Evolutionary conservation across 2,888 invertebrate species (phyloP), one percentile per base, ranked within the genome.

Genomic region (Netelia melanura): DNA sequence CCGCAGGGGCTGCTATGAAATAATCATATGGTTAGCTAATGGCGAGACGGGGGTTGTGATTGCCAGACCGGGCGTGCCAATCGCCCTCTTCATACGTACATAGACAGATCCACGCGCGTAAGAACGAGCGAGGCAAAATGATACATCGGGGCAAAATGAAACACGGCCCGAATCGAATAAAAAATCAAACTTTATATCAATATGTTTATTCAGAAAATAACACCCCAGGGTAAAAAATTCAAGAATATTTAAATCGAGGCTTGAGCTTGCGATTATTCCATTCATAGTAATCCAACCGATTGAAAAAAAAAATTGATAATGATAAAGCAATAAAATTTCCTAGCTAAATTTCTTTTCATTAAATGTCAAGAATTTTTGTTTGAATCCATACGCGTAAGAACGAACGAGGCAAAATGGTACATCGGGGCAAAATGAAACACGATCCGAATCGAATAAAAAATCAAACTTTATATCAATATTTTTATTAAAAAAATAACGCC

Each of bases 11-110:
- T 86, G 89, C 93, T 92, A 93, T 93, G 92, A 93, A 93, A 93
- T 93, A 93, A 93, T 93, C 93, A 93, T 93, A 93, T 93, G 93
- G 93, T 93, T 93, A 93, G 93, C 93, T 93, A 93, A 93, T 93
- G 93, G 93, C 89, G 88, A 86, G 85, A 87, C 87, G 89, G 89
- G 90, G 91, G 91, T 90, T 89, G 91, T 90, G 91, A 92, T 91
- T 92, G 91, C 91, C 89, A 90, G 90, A 83, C 88, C 89, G 88
- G 88, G 90, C 90, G 87, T 89, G 87, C 86, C 85, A 75, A 76
- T 85, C 82, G 82, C 78, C 81, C 79, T 82, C 70, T 61, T 77
- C 77, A 14, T 64, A 67, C 67, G 54, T 38, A 58, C 64, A 68
- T 78, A 75, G 17, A 61, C 14, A n/a, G 44, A 64, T 43, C 48